Evolutionary conservation across 2,888 invertebrate species (phyloP).

Genomic region (Enchytraeus crypticus): DNA sequence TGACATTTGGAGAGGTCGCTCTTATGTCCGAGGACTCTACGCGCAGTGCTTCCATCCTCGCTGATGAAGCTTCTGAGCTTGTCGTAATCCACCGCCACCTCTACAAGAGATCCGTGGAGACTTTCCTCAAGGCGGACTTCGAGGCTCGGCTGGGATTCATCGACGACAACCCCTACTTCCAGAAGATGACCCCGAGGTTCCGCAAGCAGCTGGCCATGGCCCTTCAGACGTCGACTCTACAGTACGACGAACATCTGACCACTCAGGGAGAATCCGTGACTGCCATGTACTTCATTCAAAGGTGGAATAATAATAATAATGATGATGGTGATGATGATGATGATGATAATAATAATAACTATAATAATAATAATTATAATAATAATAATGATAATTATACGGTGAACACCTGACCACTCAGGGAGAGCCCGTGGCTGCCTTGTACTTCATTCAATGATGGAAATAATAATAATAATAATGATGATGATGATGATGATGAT

Average conservation of each 20-base stretch:
- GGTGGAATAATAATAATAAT: conserved; percentile 27
- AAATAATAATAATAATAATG: not conserved
- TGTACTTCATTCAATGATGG: conserved; percentile 44
- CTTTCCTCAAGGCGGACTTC: conserved; percentile 40
- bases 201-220: conserved; percentile 47
- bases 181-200: conserved; percentile 43
- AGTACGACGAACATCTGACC: conserved; percentile 39
- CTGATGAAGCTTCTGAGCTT: conserved; percentile 40
- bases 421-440: conserved; percentile 37
- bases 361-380: not conserved
- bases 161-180: conserved; percentile 38
- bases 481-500: not conserved
- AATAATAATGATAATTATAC: conserved; percentile 23
- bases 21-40: conserved; percentile 43
- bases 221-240: conserved; percentile 38
- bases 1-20: conserved; percentile 47
- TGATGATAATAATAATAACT: not conserved
- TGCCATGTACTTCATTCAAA: conserved; percentile 43
- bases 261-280: conserved; percentile 39
- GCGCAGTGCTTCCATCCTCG: conserved; percentile 44
- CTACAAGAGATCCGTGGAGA: conserved; percentile 42
- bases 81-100: conserved; percentile 44
- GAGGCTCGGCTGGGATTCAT: conserved; percentile 44
- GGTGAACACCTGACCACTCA: conserved; percentile 39
- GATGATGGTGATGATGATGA: not conserved